Evolutionary conservation across 2,113 vertebrate genomes (phyloP), one percentile per base, ranked within the genome.

Genomic region (Chloroceryle aenea): DNA sequence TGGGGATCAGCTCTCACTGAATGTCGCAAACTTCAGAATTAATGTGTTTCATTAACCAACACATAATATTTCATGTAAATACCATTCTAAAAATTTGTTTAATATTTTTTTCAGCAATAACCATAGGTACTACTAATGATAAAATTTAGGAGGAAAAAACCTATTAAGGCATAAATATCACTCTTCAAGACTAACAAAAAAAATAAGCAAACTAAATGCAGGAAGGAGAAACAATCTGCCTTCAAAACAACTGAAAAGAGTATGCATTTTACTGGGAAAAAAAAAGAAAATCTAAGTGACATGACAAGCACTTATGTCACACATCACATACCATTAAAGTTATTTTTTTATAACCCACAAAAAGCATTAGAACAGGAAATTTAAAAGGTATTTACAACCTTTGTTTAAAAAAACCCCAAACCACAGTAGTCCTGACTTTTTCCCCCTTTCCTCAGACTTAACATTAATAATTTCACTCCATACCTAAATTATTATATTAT

Each of bases 311-410:
- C n/a, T n/a, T 55, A 32, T 42, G 42, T 58, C 74, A 85, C 16
- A 80, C 0, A 1, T 12, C 3, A 20, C 7, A 11, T 30, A 64
- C 10, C 4, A 10, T 14, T 62, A 56, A 3, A 6, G 2, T 3
- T 9, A 9, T 38, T 67, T 75, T 61, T 85, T 64, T 13, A 53
- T 42, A 80, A 55, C 4, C 9, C 11, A 50, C 11, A 50, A 8
- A 50, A 50, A 50, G 48, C 48, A 50, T 14, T 0, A 88, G 7
- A 75, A 90, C 6, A 73, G 9, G 10, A 90, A 77, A 72, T 47
- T 53, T 53, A 34, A 73, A 73, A 69, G 11, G 5, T 53, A 73
- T 73, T 87, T 79, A 83, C 25, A 85, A 26, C 7, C 61, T 58
- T n/a, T 75, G 27, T 62, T 77, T 45, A 17, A 47, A 81, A 29